phyloP scores from a whole-genome alignment of 2,888 invertebrate species.

The Ceramica pisi region DNA sequence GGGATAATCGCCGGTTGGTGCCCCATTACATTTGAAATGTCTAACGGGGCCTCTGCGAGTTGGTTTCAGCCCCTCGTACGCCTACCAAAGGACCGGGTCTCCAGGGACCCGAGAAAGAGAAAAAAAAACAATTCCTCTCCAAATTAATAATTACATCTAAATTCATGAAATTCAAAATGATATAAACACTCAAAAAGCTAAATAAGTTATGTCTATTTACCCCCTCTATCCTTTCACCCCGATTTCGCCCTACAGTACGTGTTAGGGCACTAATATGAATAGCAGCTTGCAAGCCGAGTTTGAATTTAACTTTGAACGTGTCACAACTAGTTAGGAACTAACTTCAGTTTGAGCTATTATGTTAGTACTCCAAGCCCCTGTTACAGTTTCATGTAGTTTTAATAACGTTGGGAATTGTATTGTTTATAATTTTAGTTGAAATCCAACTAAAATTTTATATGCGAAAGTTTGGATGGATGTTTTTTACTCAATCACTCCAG shows the following conservation, averaged over 20 bases:
- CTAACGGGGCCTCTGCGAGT: too few relatives aligned
- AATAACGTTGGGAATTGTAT: background rate
- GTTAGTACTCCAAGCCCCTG: background rate
- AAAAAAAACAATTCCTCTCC: too few relatives aligned
- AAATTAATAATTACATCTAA: background rate
- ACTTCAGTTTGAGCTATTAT: slow-evolving; percentile 18
- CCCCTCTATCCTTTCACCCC: slow-evolving; percentile 1
- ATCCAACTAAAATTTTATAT: too few relatives aligned
- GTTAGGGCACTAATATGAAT: slow-evolving; percentile 23
- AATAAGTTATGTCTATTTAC: slow-evolving; percentile 1
- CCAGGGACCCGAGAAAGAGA: too few relatives aligned
- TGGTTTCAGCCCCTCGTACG: too few relatives aligned
- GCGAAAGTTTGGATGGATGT: too few relatives aligned
- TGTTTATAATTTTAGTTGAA: background rate
- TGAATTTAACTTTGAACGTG: slow-evolving; percentile 34
- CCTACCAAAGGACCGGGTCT: too few relatives aligned
- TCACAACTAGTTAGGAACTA: slow-evolving; percentile 27
- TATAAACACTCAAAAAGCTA: background rate
- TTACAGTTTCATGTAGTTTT: slow-evolving; percentile 11
- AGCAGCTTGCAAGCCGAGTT: slow-evolving; percentile 31
- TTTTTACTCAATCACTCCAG: too few relatives aligned
- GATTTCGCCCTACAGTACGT: slow-evolving; percentile 4
- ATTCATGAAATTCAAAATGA: slow-evolving; percentile 9
- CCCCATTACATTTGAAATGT: too few relatives aligned
- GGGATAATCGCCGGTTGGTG: too few relatives aligned